Evolutionary conservation across 2,113 vertebrate genomes (phyloP).

Genomic region (Tragelaphus scriptus): DNA sequence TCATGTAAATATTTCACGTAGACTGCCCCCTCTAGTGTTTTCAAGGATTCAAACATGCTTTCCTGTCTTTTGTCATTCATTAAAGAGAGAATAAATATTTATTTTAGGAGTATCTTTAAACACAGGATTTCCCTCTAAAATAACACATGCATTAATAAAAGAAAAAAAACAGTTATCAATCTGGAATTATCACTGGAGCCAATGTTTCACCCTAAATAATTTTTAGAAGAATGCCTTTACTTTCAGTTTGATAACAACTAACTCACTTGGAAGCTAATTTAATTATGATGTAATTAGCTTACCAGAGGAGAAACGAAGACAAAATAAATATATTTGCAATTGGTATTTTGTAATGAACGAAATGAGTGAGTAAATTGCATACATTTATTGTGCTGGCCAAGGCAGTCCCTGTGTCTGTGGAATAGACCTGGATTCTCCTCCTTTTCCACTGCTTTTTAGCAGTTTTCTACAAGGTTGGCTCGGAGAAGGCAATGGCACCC

Average conservation of each 20-base stretch:
- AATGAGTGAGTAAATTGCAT: not conserved
- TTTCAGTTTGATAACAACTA: constrained; percentile 45
- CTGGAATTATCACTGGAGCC: not conserved
- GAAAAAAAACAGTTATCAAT: constrained; percentile 20
- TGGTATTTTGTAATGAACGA: constrained; percentile 24
- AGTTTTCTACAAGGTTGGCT: not conserved
- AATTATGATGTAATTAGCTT: constrained; percentile 60
- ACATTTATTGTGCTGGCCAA: not conserved
- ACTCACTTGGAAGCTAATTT: constrained; percentile 60
- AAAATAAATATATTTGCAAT: constrained; percentile 43
- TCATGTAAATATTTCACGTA: not conserved
- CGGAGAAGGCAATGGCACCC: not conserved
- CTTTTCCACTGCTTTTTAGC: not conserved
- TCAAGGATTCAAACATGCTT: not conserved
- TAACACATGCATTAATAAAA: not conserved
- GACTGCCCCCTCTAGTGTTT: not conserved
- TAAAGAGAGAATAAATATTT: not conserved
- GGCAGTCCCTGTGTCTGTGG: not conserved
- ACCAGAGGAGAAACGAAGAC: constrained; percentile 50
- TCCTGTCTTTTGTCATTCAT: not conserved
- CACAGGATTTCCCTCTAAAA: not conserved
- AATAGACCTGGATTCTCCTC: not conserved
- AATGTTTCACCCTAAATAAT: constrained; percentile 6
- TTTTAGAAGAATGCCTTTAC: constrained; percentile 30
- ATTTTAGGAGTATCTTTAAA: not conserved